Base-by-base conservation (phyloP, 2,888 invertebrate species). In the Chydorus sphaericus region DNA sequence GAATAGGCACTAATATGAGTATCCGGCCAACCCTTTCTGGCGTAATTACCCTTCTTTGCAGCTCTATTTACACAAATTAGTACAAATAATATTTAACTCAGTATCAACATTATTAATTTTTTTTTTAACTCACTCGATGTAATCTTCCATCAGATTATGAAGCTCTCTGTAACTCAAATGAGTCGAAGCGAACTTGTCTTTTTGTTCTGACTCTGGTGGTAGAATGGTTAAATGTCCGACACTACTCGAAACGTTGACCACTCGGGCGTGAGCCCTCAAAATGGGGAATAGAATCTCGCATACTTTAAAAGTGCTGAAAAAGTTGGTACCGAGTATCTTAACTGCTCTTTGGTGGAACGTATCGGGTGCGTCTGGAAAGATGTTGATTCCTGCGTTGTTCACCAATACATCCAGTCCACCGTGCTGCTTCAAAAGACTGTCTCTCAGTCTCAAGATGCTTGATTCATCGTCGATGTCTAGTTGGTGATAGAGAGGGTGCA, bases 361-460 rank as follows among this genome's bases (percentile, higher is more conserved):
- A 50, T 80, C 83, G 0, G 77, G 73, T 0, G 82, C 74, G 54
- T 66, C 66, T 6, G 26, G 11, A 14, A 79, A 80, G 63, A 77
- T 84, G 1, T 82, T 81, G 55, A 83, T 82, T 0, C 78, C 85
- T 8, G 85, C 85, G 67, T 86, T 86, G 65, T 86, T 86, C 0
- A 86, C 75, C 39, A 86, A 71, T 50, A 85, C 65, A 69, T 86
- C 84, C 4, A 86, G 69, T 0, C 83, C 82, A 1, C 77, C 81
- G 63, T 85, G 74, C 28, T 75, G 76, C 18, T 70, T 67, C 62
- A 77, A 72, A 2, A 86, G 65, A 62, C 76, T 76, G 61, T 80
- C 75, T 10, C 73, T 72, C 60, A 85, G 78, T 5, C 61, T 67
- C 52, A 75, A 68, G 6, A 85, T 69, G 62, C 83, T 83, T 3